Evolutionary conservation across 2,113 vertebrate species (phyloP).

Genomic region (Mesocricetus auratus): DNA sequence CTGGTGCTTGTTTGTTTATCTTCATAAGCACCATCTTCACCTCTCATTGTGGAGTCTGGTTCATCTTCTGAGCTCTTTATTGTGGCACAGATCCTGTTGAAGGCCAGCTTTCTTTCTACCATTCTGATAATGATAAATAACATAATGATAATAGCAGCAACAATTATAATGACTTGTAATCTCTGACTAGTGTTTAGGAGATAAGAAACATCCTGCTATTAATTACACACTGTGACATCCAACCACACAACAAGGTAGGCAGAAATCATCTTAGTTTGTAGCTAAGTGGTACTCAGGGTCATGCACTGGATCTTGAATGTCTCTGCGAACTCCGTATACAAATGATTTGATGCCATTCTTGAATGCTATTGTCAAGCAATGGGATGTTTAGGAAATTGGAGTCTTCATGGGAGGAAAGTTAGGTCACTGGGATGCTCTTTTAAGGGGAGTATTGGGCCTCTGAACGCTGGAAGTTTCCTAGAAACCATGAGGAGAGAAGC

Average conservation of each 20-base stretch:
- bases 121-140: not conserved
- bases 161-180: not conserved
- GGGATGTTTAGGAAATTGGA: not conserved
- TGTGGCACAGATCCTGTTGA: not conserved
- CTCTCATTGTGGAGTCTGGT: too few species aligned
- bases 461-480: fast-evolving
- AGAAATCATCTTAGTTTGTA: not conserved
- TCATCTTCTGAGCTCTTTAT: not conserved
- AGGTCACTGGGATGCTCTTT: too few species aligned
- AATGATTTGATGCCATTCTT: not conserved
- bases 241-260: not conserved
- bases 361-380: not conserved
- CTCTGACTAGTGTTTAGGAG: not conserved
- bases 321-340: too few species aligned
- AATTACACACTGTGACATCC: not conserved
- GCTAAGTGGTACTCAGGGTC: not conserved
- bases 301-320: not conserved
- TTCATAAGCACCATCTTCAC: not conserved
- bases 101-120: not conserved
- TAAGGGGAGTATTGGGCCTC: too few species aligned
- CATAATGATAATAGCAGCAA: not conserved
- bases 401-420: not conserved
- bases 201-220: not conserved
- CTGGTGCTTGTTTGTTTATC: not conserved
- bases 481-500: not conserved